phyloP scores from a whole-genome alignment of 92 coral and sea anemone genomes.

The Porites divaricata region DNA sequence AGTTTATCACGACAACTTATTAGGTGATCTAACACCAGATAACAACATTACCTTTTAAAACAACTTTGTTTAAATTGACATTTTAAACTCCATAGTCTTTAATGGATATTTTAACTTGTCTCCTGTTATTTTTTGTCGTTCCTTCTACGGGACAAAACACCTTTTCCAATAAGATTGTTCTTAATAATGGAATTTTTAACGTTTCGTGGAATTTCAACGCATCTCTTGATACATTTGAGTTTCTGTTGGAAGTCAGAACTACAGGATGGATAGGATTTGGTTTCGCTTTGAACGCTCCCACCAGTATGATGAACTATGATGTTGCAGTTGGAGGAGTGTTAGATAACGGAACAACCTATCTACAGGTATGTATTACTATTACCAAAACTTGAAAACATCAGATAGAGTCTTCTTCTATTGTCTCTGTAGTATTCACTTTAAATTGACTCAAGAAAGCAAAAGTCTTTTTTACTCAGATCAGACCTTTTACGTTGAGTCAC shows the following conservation, averaged over 20 bases:
- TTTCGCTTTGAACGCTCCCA: slow-evolving; percentile 6
- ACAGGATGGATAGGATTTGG: slow-evolving; percentile 39
- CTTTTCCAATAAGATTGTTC: slow-evolving; percentile 5
- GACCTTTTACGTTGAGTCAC: too few species aligned
- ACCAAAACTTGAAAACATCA: neutral
- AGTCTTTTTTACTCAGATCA: too few species aligned
- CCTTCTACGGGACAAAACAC: too few species aligned
- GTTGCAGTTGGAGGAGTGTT: slow-evolving; percentile 16
- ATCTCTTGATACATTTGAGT: slow-evolving; percentile 5
- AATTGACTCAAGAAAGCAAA: too few species aligned
- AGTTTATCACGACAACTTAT: too few species aligned
- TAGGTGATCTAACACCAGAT: too few species aligned
- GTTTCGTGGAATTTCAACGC: slow-evolving; percentile 28
- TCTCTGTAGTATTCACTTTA: too few species aligned
- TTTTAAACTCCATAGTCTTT: too few species aligned
- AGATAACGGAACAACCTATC: neutral
- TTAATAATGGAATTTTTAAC: neutral
- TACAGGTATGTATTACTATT: neutral
- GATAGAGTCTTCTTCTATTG: neutral
- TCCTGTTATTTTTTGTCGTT: too few species aligned
- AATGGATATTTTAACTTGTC: too few species aligned
- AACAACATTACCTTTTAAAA: too few species aligned
- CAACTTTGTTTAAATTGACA: too few species aligned
- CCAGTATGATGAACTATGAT: slow-evolving; percentile 9
- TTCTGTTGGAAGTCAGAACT: slow-evolving; percentile 9